Evolutionary conservation across 2,113 vertebrate species (phyloP).

Genomic region (Proteles cristata): DNA sequence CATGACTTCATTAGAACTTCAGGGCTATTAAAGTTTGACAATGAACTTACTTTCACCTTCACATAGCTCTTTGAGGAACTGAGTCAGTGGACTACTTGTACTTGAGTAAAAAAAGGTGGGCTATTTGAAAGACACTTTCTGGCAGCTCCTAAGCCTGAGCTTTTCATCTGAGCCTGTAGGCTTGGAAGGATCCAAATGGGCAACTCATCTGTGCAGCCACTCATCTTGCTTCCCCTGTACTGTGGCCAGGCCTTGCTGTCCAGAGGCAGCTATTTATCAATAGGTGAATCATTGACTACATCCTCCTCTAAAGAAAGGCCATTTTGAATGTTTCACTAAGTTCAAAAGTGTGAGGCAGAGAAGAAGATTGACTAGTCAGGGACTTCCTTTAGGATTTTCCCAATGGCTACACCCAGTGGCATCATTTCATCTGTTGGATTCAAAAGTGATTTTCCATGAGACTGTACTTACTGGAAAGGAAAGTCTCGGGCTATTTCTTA

Average conservation of each 20-base stretch:
- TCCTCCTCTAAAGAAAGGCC: background rate
- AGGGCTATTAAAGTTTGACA: slow-evolving; percentile 17
- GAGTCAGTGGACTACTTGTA: slow-evolving; percentile 6
- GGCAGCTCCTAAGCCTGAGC: background rate
- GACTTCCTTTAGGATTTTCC: slow-evolving; percentile 38
- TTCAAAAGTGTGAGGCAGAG: too few relatives aligned
- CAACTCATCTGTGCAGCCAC: background rate
- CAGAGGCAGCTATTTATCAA: background rate
- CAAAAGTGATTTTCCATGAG: slow-evolving; percentile 52
- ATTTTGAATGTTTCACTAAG: background rate
- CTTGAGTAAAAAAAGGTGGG: background rate
- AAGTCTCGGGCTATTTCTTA: background rate
- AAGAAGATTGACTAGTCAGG: background rate
- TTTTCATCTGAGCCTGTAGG: background rate
- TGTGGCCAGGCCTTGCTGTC: background rate
- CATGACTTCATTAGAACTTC: slow-evolving; percentile 7
- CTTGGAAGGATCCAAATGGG: background rate
- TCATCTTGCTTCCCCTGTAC: background rate
- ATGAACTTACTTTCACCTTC: slow-evolving; percentile 25
- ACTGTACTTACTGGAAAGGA: background rate
- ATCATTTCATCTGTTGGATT: background rate
- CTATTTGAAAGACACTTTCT: slow-evolving; percentile 25
- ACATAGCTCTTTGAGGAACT: slow-evolving; percentile 24
- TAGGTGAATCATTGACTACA: background rate
- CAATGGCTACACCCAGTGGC: background rate